Conservation (phyloP, 2,888 invertebrate genomes). For the Papilio gigon region DNA sequence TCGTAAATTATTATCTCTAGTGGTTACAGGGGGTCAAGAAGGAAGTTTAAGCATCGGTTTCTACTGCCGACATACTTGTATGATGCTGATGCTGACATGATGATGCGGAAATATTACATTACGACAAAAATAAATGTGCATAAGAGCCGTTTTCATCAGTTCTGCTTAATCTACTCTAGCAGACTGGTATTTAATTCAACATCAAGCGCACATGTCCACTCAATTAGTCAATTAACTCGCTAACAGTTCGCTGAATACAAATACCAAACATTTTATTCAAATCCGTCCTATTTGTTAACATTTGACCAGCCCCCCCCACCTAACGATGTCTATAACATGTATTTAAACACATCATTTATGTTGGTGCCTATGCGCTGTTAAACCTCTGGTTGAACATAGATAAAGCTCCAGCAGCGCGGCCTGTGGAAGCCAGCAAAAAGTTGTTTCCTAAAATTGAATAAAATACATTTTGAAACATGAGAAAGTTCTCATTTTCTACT, state of each 20-base stretch:
- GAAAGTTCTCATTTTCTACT: not conserved
- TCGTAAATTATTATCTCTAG: slow-evolving; percentile 20
- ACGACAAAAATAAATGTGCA: not conserved
- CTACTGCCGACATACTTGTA: too few relatives aligned
- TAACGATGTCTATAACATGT: too few relatives aligned
- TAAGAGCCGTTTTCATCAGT: not conserved
- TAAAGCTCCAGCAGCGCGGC: too few relatives aligned
- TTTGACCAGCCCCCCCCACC: too few relatives aligned
- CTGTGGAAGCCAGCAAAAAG: too few relatives aligned
- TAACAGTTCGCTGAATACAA: not conserved
- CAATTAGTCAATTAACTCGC: slow-evolving; percentile 14
- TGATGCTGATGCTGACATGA: too few relatives aligned
- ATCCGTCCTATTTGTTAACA: not conserved
- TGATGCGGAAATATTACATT: not conserved
- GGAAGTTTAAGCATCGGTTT: too few relatives aligned
- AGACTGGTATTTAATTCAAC: slow-evolving; percentile 10
- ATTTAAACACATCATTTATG: too few relatives aligned
- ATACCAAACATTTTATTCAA: not conserved
- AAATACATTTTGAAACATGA: too few relatives aligned
- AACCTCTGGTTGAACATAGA: too few relatives aligned
- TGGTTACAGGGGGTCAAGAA: slow-evolving; percentile 6
- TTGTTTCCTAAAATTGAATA: too few relatives aligned
- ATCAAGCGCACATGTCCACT: not conserved
- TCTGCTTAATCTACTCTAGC: not conserved
- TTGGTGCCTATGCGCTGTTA: too few relatives aligned